These are phyloP conservation scores for Anguilla obscura DNA, from an alignment of 2,797 vertebrate species.

Conservation along the genomic window DNA sequence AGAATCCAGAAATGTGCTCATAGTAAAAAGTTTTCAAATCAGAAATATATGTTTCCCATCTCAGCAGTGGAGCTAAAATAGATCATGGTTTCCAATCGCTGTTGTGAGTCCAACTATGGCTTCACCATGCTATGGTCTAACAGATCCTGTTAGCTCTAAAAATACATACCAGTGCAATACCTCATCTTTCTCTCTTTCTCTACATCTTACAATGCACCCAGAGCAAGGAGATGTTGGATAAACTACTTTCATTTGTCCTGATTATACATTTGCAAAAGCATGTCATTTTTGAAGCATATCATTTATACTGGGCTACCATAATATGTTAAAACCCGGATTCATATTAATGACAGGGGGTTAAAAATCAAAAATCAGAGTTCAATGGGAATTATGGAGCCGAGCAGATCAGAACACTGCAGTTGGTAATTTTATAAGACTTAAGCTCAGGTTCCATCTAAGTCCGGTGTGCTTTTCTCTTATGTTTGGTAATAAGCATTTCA, in stretches of 20 bases:
- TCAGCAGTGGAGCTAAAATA: slow-evolving; percentile 66
- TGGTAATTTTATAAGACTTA: not conserved
- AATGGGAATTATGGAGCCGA: not conserved
- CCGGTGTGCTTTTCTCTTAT: not conserved
- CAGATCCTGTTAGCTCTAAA: slow-evolving; percentile 65
- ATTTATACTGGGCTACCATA: not conserved
- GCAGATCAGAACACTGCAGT: not conserved
- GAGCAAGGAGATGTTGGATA: slow-evolving; percentile 37
- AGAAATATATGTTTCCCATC: slow-evolving; percentile 58
- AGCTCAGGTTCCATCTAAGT: not conserved
- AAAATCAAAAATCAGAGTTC: not conserved
- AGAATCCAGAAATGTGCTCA: slow-evolving; percentile 69
- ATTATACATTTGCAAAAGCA: not conserved
- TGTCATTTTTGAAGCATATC: not conserved
- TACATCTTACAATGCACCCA: slow-evolving; percentile 50
- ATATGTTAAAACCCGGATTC: not conserved
- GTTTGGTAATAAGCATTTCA: not conserved
- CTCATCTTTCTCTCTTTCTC: slow-evolving; percentile 56
- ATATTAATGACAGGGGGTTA: not conserved
- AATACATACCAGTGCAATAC: slow-evolving; percentile 63
- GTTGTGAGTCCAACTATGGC: slow-evolving; percentile 66
- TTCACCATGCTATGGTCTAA: slow-evolving; percentile 68
- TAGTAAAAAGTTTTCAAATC: slow-evolving; percentile 59
- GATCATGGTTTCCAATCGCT: slow-evolving; percentile 69
- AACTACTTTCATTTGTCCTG: slow-evolving; percentile 32